Conservation (phyloP, 2,888 invertebrate species). For the Coremacera marginata region DNA sequence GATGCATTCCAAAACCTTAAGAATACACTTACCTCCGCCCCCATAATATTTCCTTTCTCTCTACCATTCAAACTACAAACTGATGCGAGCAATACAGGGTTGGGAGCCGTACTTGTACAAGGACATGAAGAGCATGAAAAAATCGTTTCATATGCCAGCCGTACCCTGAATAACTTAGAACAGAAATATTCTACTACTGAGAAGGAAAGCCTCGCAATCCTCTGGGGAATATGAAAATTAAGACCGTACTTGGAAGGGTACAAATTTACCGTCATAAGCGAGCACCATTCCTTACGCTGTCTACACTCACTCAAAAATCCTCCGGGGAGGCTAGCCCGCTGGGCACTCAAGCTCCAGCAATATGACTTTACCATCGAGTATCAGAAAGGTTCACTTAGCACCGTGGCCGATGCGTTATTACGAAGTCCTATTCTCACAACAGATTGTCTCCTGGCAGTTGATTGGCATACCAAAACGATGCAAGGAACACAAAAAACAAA, state of each 20-base stretch:
- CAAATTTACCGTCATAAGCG: slow-evolving; percentile 38
- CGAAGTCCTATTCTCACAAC: background rate
- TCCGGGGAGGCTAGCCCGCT: slow-evolving; percentile 37
- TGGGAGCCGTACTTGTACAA: slow-evolving; percentile 34
- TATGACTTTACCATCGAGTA: slow-evolving; percentile 38
- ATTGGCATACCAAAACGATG: too few relatives aligned
- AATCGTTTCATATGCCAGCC: slow-evolving; percentile 38
- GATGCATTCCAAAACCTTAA: slow-evolving; percentile 7
- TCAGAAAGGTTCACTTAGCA: slow-evolving; percentile 23
- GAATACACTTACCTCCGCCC: slow-evolving; percentile 19
- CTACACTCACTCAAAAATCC: slow-evolving; percentile 37
- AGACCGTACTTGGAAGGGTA: slow-evolving; percentile 22
- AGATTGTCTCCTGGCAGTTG: too few relatives aligned
- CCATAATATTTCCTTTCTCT: slow-evolving; percentile 4
- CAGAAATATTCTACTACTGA: slow-evolving; percentile 43
- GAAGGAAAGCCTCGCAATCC: slow-evolving; percentile 42
- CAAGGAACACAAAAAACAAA: too few relatives aligned
- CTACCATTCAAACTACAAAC: slow-evolving; percentile 37
- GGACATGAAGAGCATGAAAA: background rate
- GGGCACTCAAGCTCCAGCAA: slow-evolving; percentile 42
- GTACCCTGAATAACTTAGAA: slow-evolving; percentile 31
- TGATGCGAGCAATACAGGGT: slow-evolving; percentile 22
- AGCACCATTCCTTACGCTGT: slow-evolving; percentile 42
- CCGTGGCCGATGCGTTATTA: slow-evolving; percentile 39
- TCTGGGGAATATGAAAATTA: slow-evolving; percentile 43